Evolutionary conservation across 2,888 invertebrate species (phyloP).

Genomic region (Trachelus troglodyta): DNA sequence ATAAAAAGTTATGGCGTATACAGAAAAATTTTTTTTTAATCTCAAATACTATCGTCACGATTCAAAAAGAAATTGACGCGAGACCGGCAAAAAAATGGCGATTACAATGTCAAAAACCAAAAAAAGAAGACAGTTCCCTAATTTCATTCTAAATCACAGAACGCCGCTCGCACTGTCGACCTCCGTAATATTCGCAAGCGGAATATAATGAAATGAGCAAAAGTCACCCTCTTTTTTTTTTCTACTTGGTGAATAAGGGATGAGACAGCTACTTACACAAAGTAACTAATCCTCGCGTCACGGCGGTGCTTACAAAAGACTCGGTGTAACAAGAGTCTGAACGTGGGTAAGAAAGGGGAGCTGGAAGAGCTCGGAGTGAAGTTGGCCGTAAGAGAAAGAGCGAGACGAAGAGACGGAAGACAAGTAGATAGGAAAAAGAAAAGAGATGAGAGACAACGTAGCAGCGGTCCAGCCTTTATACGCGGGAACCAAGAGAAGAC

Average conservation of each 20-base stretch:
- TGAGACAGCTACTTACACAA: slow-evolving; percentile 42
- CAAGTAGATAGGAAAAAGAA: slow-evolving; percentile 14
- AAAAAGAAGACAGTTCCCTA: not conserved
- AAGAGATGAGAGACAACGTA: no score
- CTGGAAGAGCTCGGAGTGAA: slow-evolving; percentile 6
- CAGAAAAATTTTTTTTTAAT: not conserved
- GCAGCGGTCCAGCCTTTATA: not conserved
- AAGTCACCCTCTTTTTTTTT: slow-evolving; percentile 34
- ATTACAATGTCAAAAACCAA: not conserved
- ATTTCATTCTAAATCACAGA: not conserved
- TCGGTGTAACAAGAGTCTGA: slow-evolving; percentile 16
- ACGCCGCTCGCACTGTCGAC: not conserved
- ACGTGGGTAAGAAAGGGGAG: slow-evolving; percentile 15
- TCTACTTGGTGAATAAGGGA: slow-evolving; percentile 49
- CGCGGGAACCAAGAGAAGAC: not conserved
- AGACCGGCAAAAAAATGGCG: not conserved
- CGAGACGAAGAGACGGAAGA: slow-evolving; percentile 12
- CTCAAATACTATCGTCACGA: not conserved
- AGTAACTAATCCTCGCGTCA: slow-evolving; percentile 52
- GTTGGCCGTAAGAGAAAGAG: slow-evolving; percentile 7
- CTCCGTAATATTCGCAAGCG: slow-evolving; percentile 8
- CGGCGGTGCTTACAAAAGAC: slow-evolving; percentile 42
- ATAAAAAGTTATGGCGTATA: no score
- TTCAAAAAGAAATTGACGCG: not conserved
- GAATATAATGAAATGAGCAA: slow-evolving; percentile 46